phyloP scores from a whole-genome alignment of 2,113 vertebrate genomes.

The Garra rufa region DNA sequence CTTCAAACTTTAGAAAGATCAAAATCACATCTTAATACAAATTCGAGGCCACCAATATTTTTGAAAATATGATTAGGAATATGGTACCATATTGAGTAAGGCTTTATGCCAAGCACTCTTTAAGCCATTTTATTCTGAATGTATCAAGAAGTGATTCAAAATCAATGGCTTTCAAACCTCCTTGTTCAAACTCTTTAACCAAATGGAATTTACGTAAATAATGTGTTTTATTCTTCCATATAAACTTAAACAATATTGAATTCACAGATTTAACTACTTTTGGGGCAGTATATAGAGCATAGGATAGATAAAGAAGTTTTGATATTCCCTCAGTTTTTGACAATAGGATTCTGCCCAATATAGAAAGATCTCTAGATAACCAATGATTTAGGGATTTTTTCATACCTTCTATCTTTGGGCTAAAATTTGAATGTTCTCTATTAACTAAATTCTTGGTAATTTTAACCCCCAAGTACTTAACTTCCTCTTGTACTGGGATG shows the following conservation, averaged over 20 bases:
- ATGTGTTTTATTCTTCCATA: too few species aligned
- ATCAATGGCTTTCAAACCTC: not conserved
- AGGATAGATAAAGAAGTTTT: not conserved
- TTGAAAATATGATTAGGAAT: slow-evolving; percentile 1
- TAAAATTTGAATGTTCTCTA: not conserved
- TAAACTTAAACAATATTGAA: too few species aligned
- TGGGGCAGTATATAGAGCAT: too few species aligned
- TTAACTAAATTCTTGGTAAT: too few species aligned
- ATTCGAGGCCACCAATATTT: not conserved
- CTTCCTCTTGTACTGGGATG: too few species aligned
- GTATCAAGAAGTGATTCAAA: too few species aligned
- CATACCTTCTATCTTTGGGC: not conserved
- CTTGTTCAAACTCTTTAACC: too few species aligned
- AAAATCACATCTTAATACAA: not conserved
- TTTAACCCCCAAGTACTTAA: too few species aligned
- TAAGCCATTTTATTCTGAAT: too few species aligned
- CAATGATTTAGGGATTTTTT: not conserved
- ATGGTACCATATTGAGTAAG: not conserved
- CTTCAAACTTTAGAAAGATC: not conserved
- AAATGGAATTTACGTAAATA: too few species aligned
- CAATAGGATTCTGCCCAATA: not conserved
- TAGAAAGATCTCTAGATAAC: not conserved
- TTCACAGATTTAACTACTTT: too few species aligned
- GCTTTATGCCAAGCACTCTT: too few species aligned
- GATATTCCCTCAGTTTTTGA: not conserved